Percentiles rank a stretch among this genome's conserved stretches.
Evolutionary conservation across 2,797 vertebrate genomes (phyloP).

Genomic region (Limosa lapponica): DNA sequence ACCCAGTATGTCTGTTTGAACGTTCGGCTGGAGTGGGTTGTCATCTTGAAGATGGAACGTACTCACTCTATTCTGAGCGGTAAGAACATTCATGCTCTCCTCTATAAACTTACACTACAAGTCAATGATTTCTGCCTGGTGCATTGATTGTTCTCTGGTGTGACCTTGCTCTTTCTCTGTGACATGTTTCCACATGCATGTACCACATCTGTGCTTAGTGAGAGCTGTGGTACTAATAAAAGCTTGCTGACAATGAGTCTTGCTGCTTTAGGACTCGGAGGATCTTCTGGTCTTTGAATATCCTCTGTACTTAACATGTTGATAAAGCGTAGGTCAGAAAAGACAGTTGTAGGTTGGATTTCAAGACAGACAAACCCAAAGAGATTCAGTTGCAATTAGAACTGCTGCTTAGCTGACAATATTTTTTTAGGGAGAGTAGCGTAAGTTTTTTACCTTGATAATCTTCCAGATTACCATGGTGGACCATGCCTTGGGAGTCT

Average conservation of each 20-base stretch:
- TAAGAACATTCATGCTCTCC: neutral
- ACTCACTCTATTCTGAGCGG: neutral
- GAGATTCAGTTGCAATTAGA: neutral
- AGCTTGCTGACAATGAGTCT: neutral
- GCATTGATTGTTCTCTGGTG: neutral
- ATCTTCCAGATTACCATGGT: neutral
- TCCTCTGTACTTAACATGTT: neutral
- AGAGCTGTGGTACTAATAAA: neutral
- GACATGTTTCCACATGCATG: neutral
- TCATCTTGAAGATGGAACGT: neutral
- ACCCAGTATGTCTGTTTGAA: neutral
- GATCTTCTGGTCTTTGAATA: neutral
- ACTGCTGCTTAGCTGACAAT: neutral
- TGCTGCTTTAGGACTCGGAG: neutral
- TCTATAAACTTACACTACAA: neutral
- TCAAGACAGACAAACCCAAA: neutral
- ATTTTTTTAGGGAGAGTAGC: neutral
- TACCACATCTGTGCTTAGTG: neutral
- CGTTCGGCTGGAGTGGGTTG: neutral
- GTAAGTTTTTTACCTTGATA: neutral
- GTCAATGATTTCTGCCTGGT: neutral
- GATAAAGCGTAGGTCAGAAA: neutral
- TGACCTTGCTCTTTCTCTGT: neutral
- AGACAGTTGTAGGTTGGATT: neutral
- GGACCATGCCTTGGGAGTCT: neutral